Evolutionary conservation across 2,797 vertebrate genomes (phyloP).

Genomic region (Liasis olivaceus): DNA sequence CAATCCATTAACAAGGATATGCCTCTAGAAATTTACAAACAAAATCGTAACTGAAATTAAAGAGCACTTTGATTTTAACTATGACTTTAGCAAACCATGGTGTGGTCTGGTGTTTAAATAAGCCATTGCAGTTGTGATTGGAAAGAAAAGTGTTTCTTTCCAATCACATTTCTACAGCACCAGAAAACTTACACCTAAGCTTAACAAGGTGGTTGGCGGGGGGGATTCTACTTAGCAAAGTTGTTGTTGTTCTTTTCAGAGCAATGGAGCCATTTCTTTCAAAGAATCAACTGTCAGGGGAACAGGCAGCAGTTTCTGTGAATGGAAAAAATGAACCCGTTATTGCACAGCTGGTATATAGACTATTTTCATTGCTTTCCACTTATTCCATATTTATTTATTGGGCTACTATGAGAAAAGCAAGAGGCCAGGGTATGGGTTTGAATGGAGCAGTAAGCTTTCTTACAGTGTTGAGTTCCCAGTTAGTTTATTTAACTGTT

Average conservation of each 20-base stretch:
- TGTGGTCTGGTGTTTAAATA: not conserved
- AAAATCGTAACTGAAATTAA: not conserved
- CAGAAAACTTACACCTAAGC: not conserved
- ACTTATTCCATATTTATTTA: not conserved
- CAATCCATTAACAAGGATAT: not conserved
- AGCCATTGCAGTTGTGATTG: not conserved
- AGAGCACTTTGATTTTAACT: not conserved
- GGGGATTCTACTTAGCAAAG: not conserved
- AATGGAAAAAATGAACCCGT: not conserved
- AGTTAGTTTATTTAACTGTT: not conserved
- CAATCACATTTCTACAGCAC: not conserved
- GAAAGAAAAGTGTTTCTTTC: not conserved
- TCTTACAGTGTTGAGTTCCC: not conserved
- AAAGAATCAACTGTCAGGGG: too few relatives aligned
- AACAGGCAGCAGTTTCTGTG: not conserved
- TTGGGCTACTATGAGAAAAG: constrained; percentile 1
- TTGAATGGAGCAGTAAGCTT: not conserved
- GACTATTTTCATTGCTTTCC: not conserved
- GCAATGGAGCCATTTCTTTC: not conserved
- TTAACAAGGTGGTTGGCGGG: not conserved
- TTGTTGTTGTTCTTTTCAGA: not conserved
- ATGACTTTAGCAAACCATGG: not conserved
- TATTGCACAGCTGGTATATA: too few relatives aligned
- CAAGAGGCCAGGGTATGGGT: not conserved
- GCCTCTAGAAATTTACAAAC: not conserved